These are phyloP conservation scores for Rhodophaea formosa DNA, from an alignment of 2,888 invertebrate species.

Conservation along the genomic window DNA sequence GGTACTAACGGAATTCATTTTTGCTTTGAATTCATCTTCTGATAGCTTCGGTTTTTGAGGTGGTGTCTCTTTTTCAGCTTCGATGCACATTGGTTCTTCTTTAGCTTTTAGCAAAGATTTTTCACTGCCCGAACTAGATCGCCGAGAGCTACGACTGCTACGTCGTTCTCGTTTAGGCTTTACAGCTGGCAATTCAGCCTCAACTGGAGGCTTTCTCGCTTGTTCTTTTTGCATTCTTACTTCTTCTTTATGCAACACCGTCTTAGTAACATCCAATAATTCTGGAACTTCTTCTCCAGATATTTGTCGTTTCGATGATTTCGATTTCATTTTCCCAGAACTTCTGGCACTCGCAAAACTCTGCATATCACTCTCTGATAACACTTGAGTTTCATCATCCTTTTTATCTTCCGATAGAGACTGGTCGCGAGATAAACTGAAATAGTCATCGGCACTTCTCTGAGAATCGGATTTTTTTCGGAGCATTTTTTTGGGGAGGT, in stretches of 20 bases:
- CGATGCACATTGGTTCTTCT: slow-evolving; percentile 51
- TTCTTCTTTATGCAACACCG: slow-evolving; percentile 57
- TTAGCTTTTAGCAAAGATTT: slow-evolving; percentile 63
- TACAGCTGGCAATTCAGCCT: slow-evolving; percentile 33
- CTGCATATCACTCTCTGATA: slow-evolving; percentile 82
- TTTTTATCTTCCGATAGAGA: slow-evolving; percentile 82
- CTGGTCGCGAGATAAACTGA: slow-evolving; percentile 82
- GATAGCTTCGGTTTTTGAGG: slow-evolving; percentile 33
- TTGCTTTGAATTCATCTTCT: slow-evolving; percentile 49
- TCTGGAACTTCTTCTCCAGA: slow-evolving; percentile 55
- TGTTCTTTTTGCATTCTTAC: slow-evolving; percentile 50
- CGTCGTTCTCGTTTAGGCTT: slow-evolving; percentile 60
- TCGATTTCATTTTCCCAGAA: slow-evolving; percentile 70
- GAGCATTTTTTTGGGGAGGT: slow-evolving; percentile 79
- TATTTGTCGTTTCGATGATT: slow-evolving; percentile 47
- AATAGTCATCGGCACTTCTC: slow-evolving; percentile 83
- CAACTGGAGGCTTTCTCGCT: slow-evolving; percentile 33
- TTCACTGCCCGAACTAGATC: slow-evolving; percentile 72
- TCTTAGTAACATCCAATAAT: slow-evolving; percentile 56
- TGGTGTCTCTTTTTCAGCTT: slow-evolving; percentile 23
- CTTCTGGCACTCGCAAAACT: slow-evolving; percentile 85
- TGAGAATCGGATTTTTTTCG: slow-evolving; percentile 85
- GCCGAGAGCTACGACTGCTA: slow-evolving; percentile 67
- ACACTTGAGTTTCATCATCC: slow-evolving; percentile 81
- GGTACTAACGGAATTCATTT: slow-evolving; percentile 44